phyloP scores from a whole-genome alignment of 1,140 invertebrate genomes.

The Drosophila athabasca region DNA sequence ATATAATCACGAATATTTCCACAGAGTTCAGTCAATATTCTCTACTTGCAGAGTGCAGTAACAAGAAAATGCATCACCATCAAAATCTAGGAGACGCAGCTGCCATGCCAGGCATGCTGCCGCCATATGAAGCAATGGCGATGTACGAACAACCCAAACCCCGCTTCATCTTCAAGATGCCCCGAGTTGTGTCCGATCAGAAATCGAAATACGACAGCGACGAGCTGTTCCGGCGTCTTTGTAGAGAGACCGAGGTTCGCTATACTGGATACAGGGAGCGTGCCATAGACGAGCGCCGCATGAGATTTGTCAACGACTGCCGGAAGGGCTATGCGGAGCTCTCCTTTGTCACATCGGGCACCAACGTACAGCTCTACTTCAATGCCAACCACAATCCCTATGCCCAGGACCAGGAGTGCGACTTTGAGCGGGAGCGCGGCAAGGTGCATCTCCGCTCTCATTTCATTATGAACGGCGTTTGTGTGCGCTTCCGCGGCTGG shows the following conservation, averaged over 20 bases:
- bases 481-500: constrained; percentile 97
- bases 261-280: constrained; percentile 97
- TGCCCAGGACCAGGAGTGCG: constrained; percentile 91
- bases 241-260: constrained; percentile 96
- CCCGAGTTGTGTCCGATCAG: constrained; percentile 96
- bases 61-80: constrained; percentile 64
- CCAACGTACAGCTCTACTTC: constrained; percentile 96
- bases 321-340: constrained; percentile 97
- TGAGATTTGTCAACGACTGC: constrained; percentile 95
- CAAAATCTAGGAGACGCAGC: constrained; percentile 52
- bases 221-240: constrained; percentile 95
- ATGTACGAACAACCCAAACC: constrained; percentile 95
- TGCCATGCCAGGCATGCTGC: constrained; percentile 49
- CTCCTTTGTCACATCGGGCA: constrained; percentile 95
- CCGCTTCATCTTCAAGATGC: constrained; percentile 96
- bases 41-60: background rate
- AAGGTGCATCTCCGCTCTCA: constrained; percentile 97
- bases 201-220: constrained; percentile 97
- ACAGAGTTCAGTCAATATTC: constrained; percentile 22
- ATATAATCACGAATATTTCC: constrained; percentile 9
- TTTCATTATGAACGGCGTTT: constrained; percentile 99
- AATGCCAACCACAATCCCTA: constrained; percentile 88
- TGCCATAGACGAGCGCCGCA: constrained; percentile 94
- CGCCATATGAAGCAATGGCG: constrained; percentile 57
- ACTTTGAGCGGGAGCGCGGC: constrained; percentile 97